These are phyloP conservation scores for Acanthoscelides obtectus DNA, from an alignment of 2,888 invertebrate species.

Conservation along the genomic window DNA sequence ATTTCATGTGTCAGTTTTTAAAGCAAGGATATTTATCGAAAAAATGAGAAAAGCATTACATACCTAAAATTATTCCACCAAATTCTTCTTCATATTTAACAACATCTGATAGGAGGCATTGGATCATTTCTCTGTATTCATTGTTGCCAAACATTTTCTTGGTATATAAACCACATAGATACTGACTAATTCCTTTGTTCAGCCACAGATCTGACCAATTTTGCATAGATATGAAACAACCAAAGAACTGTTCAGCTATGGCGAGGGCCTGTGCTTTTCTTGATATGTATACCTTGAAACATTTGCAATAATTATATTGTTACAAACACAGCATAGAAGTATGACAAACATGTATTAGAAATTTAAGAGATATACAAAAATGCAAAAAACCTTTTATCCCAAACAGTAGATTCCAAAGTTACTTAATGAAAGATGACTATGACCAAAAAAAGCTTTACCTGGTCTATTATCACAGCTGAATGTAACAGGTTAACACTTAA, in stretches of 20 bases:
- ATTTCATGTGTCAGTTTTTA: too few species aligned
- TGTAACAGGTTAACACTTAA: slow-evolving; percentile 88
- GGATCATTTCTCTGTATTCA: slow-evolving; percentile 84
- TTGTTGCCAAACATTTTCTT: slow-evolving; percentile 98
- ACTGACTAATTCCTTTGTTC: slow-evolving; percentile 87
- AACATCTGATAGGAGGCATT: slow-evolving; percentile 76
- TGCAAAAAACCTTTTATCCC: too few species aligned
- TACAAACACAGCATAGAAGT: too few species aligned
- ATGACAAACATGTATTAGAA: too few species aligned
- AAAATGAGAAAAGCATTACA: slow-evolving; percentile 33
- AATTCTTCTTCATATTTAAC: slow-evolving; percentile 72
- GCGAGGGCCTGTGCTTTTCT: slow-evolving; percentile 90
- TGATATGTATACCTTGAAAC: slow-evolving; percentile 72
- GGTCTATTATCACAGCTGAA: slow-evolving; percentile 86
- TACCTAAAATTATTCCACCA: slow-evolving; percentile 62
- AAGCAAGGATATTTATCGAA: too few species aligned
- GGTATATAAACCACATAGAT: slow-evolving; percentile 86
- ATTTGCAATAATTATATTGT: too few species aligned
- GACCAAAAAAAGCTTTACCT: slow-evolving; percentile 49
- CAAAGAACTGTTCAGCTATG: slow-evolving; percentile 98
- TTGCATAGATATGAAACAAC: slow-evolving; percentile 88
- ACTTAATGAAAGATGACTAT: too few species aligned
- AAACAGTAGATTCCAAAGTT: too few species aligned
- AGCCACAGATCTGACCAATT: slow-evolving; percentile 98
- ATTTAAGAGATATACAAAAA: too few species aligned